phyloP scores from a whole-genome alignment of 2,113 vertebrate genomes.

The Oostethus manadensis region DNA sequence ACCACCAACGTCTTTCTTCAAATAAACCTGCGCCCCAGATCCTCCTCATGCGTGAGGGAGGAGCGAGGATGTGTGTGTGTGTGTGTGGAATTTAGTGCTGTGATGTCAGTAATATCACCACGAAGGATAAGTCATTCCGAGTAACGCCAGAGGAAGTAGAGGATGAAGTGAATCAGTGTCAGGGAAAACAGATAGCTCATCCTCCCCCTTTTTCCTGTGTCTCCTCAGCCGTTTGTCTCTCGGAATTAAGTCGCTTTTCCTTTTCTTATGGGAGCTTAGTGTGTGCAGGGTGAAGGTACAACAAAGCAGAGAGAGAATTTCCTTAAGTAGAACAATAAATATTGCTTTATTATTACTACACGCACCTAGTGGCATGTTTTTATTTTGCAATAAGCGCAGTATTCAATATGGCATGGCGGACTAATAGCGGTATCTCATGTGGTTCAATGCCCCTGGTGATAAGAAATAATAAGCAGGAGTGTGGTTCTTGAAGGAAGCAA shows the following conservation, averaged over 20 bases:
- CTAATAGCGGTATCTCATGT: neutral
- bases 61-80: conserved; percentile 1
- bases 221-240: conserved; percentile 45
- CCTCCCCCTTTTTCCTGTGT: conserved; percentile 22
- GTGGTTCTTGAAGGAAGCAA: conserved; percentile 5
- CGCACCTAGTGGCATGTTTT: conserved; percentile 5
- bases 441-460: conserved; percentile 8
- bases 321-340: conserved; percentile 25
- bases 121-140: conserved; percentile 62
- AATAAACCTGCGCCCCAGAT: conserved; percentile 64
- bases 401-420: conserved; percentile 9
- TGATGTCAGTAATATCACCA: conserved; percentile 58
- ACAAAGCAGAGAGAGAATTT: conserved; percentile 16
- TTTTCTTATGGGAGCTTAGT: conserved; percentile 20
- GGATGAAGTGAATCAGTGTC: conserved; percentile 54
- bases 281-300: conserved; percentile 5
- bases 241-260: conserved; percentile 40
- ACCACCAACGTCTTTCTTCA: conserved; percentile 66
- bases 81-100: conserved; percentile 60
- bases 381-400: conserved; percentile 21
- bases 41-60: conserved; percentile 16
- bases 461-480: conserved; percentile 15
- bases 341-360: conserved; percentile 28
- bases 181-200: conserved; percentile 52
- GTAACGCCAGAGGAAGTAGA: conserved; percentile 54